phyloP scores from a whole-genome alignment of 2,797 vertebrate species.

The Centroberyx gerrardi region DNA sequence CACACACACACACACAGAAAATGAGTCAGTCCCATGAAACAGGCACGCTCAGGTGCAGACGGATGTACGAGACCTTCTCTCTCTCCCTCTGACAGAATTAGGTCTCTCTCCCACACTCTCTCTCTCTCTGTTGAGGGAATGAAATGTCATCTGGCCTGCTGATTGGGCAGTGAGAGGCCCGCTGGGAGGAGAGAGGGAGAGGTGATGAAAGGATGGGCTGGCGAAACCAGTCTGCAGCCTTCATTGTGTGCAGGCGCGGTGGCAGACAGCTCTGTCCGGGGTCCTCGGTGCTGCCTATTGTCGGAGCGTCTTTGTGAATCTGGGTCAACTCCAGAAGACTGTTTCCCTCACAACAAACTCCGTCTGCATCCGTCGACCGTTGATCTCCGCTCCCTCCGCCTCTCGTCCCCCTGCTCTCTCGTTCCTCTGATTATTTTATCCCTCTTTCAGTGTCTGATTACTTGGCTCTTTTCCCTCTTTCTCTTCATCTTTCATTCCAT shows the following conservation, averaged over 20 bases:
- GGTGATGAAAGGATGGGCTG: slow-evolving; percentile 45
- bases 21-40: slow-evolving; percentile 10
- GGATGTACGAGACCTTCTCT: slow-evolving; percentile 17
- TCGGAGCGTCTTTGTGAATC: slow-evolving; percentile 55
- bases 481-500: slow-evolving; percentile 64
- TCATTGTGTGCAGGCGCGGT: slow-evolving; percentile 47
- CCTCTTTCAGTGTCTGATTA: slow-evolving; percentile 12
- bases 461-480: slow-evolving; percentile 15
- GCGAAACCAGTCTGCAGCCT: slow-evolving; percentile 35
- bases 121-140: slow-evolving; percentile 36
- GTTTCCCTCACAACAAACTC: slow-evolving; percentile 35
- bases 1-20: slow-evolving; percentile 9
- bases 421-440: slow-evolving; percentile 1
- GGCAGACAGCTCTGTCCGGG: slow-evolving; percentile 45
- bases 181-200: slow-evolving; percentile 29
- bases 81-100: slow-evolving; percentile 37
- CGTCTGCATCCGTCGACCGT: slow-evolving; percentile 19
- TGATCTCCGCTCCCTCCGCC: neutral
- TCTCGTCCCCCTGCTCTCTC: slow-evolving; percentile 8
- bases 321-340: slow-evolving; percentile 67
- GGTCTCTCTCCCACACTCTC: slow-evolving; percentile 30
- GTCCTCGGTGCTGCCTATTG: slow-evolving; percentile 54
- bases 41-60: slow-evolving; percentile 37
- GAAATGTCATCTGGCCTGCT: slow-evolving; percentile 52
- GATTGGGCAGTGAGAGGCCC: slow-evolving; percentile 60